A percentile compares a stretch with the other conserved stretches of the same genome.
phyloP scores from a whole-genome alignment of 2,888 invertebrate species.

The Hedya salicella region DNA sequence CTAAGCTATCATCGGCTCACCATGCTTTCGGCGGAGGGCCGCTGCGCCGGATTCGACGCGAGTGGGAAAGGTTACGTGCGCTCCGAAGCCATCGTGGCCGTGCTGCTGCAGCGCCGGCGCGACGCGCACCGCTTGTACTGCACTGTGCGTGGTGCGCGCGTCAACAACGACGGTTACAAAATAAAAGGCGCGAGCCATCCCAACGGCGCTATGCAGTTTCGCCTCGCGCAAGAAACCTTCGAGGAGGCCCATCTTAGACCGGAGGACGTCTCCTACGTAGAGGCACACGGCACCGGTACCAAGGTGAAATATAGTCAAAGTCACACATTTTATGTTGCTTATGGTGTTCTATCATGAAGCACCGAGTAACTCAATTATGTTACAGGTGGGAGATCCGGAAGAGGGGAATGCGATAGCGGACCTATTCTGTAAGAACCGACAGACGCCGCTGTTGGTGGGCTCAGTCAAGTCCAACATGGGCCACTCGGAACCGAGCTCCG shows the following conservation, averaged over 20 bases:
- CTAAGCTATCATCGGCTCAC: conserved; percentile 96
- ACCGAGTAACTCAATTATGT: neutral
- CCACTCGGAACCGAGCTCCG: no score
- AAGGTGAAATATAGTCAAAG: conserved; percentile 82
- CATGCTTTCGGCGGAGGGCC: conserved; percentile 97
- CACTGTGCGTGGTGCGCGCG: no score
- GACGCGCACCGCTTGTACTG: conserved; percentile 93
- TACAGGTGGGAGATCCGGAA: conserved; percentile 95
- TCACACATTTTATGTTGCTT: no score
- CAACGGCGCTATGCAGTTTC: conserved; percentile 91
- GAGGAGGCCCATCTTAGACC: conserved; percentile 93
- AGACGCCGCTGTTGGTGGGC: no score
- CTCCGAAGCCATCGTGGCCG: conserved; percentile 95
- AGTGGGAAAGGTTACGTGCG: conserved; percentile 96
- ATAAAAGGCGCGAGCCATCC: conserved; percentile 95
- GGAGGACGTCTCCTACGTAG: conserved; percentile 93
- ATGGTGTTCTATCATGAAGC: no score
- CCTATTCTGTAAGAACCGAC: no score
- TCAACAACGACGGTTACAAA: conserved; percentile 97
- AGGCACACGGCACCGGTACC: conserved; percentile 99
- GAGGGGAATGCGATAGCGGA: conserved; percentile 99
- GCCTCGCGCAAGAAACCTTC: conserved; percentile 94
- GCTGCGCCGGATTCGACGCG: conserved; percentile 97
- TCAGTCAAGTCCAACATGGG: no score
- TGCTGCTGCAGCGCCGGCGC: conserved; percentile 93